Base-by-base conservation (phyloP, 1,140 invertebrate genomes). In the Thaumatotibia leucotreta region DNA sequence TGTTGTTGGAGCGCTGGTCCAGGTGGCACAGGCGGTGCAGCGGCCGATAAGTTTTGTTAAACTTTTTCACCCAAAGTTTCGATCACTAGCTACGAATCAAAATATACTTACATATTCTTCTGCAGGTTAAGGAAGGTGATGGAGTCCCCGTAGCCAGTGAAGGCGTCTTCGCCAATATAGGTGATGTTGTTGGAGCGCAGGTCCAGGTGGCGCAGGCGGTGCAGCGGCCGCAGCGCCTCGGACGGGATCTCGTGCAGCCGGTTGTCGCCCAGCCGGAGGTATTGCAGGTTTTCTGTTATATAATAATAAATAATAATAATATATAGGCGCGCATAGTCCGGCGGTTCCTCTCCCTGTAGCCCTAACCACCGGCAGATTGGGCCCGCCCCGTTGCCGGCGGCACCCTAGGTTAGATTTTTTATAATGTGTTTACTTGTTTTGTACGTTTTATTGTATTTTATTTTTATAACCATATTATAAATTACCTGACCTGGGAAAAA, bases 71-170 rank as follows among this genome's bases (percentile, higher is more conserved):
- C n/a, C n/a, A n/a, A n/a, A n/a, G n/a, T n/a, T n/a, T n/a, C n/a
- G n/a, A n/a, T n/a, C n/a, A n/a, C n/a, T n/a, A n/a, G n/a, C n/a
- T n/a, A n/a, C n/a, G n/a, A n/a, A n/a, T n/a, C n/a, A 29, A 6
- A 29, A 29, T 29, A 45, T 3, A 35, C 83, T 83, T 79, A 98
- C 97, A 96, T 95, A 88, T 98, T 98, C 87, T 97, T 97, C 77
- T 98, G 97, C 31, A 98, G 88, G 81, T 97, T 97, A 4, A 98
- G 93, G 87, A 97, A 98, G 2, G 97, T 97, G 50, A 98, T 96
- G 0, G 96, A 97, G 83, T 97, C 96, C n/a, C 97, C 97, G 76
- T 95, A 98, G 20, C 96, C 95, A n/a, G 94, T 93, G 83, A 98
- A 98, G 1, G 96, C 95, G 76, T 98, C 96, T 69, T 97, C 96